Percentiles rank a stretch among this genome's conserved stretches.
Evolutionary conservation across 1,140 invertebrate genomes (phyloP).

Genomic region (Aethina tumida): DNA sequence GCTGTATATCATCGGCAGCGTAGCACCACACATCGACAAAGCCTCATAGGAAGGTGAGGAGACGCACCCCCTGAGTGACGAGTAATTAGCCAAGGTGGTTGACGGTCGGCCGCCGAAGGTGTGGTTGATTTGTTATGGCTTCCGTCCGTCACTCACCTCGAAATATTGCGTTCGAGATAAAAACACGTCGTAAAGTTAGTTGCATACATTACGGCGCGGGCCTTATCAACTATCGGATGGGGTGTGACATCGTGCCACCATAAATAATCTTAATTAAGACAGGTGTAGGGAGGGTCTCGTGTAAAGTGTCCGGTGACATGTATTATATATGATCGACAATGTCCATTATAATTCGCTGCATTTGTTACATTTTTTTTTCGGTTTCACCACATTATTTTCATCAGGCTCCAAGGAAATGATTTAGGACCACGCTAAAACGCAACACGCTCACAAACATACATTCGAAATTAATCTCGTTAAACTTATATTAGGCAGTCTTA

Average conservation of each 20-base stretch:
- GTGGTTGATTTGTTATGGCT: constrained; percentile 23
- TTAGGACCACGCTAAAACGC: too few species aligned
- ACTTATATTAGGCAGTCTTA: too few species aligned
- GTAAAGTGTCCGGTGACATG: constrained; percentile 18
- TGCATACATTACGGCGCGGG: constrained; percentile 17
- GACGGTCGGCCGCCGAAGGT: constrained; percentile 13
- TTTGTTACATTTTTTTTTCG: too few species aligned
- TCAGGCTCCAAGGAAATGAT: too few species aligned
- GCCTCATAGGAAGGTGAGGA: too few species aligned
- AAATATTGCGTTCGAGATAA: constrained; percentile 23
- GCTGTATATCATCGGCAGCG: too few species aligned
- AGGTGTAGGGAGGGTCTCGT: constrained; percentile 15
- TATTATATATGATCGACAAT: constrained; percentile 14
- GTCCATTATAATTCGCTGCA: constrained; percentile 4
- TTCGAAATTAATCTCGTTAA: too few species aligned
- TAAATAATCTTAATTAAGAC: constrained; percentile 22
- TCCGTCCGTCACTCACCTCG: constrained; percentile 16
- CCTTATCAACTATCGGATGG: constrained; percentile 19
- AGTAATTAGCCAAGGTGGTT: constrained; percentile 27
- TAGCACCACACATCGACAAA: too few species aligned
- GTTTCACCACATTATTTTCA: too few species aligned
- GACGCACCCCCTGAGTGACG: constrained; percentile 15
- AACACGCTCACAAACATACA: too few species aligned
- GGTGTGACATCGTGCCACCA: constrained; percentile 19
- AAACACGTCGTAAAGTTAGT: constrained; percentile 24